Evolutionary conservation across 2,113 vertebrate genomes (phyloP), one percentile per base, ranked within the genome.

Genomic region (Sinosuthora webbiana): DNA sequence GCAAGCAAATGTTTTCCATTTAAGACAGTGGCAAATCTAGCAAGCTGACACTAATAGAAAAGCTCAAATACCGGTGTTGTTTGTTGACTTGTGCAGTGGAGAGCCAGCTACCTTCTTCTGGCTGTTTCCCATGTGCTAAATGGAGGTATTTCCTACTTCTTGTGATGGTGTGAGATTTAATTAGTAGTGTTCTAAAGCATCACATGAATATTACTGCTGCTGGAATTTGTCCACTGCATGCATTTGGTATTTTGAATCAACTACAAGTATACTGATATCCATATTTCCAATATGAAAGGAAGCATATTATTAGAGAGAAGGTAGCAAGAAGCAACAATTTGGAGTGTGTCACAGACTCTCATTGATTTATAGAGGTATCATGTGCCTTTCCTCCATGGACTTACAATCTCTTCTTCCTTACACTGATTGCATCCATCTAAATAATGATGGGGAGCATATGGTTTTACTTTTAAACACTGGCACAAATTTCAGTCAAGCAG

Each of bases 381-480:
- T 65, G 39, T 55, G 56, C 56, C 52, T 83, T 90, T 78, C 71
- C 60, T 78, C 71, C 60, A 50, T 17, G 57, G 37, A 33, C 49
- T 87, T 90, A n/a, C n/a, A 52, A 24, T 45, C 15, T 80, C 52
- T 67, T 89, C 67, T 65, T 87, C 47, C 50, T 80, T 83, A 33
- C 57, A 30, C 41, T 81, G 23, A 44, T 83, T 63, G 6, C 60
- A 94, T 89, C 60, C 64, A 49, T 71, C 56, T 74, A 70, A 86
- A 70, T 80, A 92, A 90, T 33, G 28, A 63, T 37, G 52, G 31
- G 28, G 52, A 91, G 12, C 79, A 60, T 77, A 83, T 55, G 47
- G 59, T 28, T 95, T 94, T 94, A 60, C 75, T 95, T 94, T 83
- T 88, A 83, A 93, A 94, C 60, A 57, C 24, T 81, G 90, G 41